Evolutionary conservation across 2,888 invertebrate genomes (phyloP), one percentile per base, ranked within the genome.

Genomic region (Tanytarsus gracilentus): DNA sequence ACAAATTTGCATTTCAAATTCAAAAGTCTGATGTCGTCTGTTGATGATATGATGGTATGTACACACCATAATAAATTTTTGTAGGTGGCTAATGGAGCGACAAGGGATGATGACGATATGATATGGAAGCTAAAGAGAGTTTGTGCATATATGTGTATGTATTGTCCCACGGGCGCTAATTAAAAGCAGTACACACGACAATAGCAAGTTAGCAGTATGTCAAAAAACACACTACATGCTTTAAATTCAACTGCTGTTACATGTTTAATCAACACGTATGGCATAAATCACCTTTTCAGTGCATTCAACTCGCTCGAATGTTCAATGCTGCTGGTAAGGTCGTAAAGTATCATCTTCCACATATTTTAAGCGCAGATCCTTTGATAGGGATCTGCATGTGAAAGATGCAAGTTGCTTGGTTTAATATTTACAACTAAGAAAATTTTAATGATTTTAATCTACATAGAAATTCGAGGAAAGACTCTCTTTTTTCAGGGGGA

Each of bases 1-100:
- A 58, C 48, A n/a, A 58, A 58, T 58, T 58, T 58, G 48, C 58
- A 58, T 58, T 58, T 58, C 39, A 48, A 58, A 58, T 58, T 49
- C 26, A 25, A 16, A n/a, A n/a, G n/a, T n/a, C n/a, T n/a, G n/a
- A n/a, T n/a, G n/a, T n/a, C n/a, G n/a, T n/a, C n/a, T n/a, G n/a
- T n/a, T 44, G 8, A 14, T 7, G n/a, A 16, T 44, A 18, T 44
- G 44, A 44, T 18, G 44, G 36, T 36, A 14, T 36, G 16, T 36
- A 14, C 36, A 16, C 21, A 18, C n/a, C n/a, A n/a, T n/a, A n/a
- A n/a, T n/a, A n/a, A n/a, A n/a, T n/a, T 44, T 44, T 44, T 18
- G 44, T 44, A 44, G 44, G 44, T 44, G 44, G 44, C 44, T 44
- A 44, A 44, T 44, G 44, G 18, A 44, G 44, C 44, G 21, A 44